Percentiles rank a stretch among this genome's conserved stretches.
phyloP scores from a whole-genome alignment of 2,797 vertebrate genomes.

The Ficedula albicollis region DNA sequence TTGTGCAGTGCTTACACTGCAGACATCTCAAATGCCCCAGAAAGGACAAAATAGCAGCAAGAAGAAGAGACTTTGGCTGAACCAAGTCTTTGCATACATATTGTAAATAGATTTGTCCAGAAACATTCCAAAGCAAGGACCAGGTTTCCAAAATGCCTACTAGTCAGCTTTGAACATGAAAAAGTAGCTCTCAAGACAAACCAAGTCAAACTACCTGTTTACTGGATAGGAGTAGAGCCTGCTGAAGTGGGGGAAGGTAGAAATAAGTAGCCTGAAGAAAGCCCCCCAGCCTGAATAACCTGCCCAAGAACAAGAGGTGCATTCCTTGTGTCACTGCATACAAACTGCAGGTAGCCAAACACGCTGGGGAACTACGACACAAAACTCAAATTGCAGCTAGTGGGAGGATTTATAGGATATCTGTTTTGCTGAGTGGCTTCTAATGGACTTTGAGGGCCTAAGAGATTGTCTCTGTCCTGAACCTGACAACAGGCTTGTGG shows the following conservation, averaged over 20 bases:
- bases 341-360: background rate
- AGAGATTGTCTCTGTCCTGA: background rate
- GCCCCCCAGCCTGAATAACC: background rate
- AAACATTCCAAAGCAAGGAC: background rate
- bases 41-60: background rate
- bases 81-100: background rate
- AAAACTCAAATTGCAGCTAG: background rate
- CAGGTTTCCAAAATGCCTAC: background rate
- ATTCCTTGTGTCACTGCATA: background rate
- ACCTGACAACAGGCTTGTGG: background rate
- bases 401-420: background rate
- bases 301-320: background rate
- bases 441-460: background rate
- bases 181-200: background rate
- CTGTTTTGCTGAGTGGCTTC: background rate
- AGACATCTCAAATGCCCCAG: accelerated
- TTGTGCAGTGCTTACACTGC: background rate
- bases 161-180: background rate
- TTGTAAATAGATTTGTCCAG: background rate
- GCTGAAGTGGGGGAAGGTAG: background rate
- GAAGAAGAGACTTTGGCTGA: background rate
- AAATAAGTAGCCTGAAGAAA: background rate
- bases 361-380: background rate
- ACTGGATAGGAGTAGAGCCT: background rate
- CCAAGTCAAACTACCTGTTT: background rate